Conservation (phyloP, 2,888 invertebrate species). For the Notodonta dromedarius region DNA sequence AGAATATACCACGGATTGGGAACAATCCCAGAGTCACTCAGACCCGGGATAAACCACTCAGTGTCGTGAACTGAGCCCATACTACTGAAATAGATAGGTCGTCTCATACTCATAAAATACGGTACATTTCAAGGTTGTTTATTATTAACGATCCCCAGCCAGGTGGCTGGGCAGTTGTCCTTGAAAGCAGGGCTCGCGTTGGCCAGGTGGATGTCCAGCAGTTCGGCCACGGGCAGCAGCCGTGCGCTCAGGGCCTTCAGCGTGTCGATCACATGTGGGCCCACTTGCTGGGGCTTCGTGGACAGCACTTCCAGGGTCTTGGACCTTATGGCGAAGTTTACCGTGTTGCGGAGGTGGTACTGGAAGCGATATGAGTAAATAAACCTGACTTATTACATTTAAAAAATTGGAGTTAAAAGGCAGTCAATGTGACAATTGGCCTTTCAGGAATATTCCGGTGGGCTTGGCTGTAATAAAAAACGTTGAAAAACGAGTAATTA, state of each 20-base stretch:
- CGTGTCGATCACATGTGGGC: constrained; percentile 62
- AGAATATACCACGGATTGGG: too few species aligned
- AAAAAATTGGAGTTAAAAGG: too few species aligned
- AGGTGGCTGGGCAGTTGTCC: constrained; percentile 66
- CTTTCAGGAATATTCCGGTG: too few species aligned
- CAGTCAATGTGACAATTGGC: too few species aligned
- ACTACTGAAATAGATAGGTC: too few species aligned
- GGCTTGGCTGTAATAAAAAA: too few species aligned
- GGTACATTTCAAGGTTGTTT: constrained; percentile 47
- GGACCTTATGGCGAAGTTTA: constrained; percentile 64
- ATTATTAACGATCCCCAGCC: constrained; percentile 75
- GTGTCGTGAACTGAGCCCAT: too few species aligned
- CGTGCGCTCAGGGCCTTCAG: constrained; percentile 62
- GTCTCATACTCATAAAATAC: neutral
- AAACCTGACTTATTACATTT: too few species aligned
- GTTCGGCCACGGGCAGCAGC: constrained; percentile 65
- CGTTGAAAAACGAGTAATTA: too few species aligned
- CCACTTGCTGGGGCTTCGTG: constrained; percentile 67
- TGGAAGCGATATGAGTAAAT: constrained; percentile 28
- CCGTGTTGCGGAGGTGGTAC: constrained; percentile 70
- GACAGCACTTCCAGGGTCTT: constrained; percentile 56
- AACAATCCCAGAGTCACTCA: too few species aligned
- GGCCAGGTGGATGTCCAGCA: constrained; percentile 68
- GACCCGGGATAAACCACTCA: too few species aligned
- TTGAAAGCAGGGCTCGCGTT: constrained; percentile 73